Evolutionary conservation across 1,140 invertebrate species (phyloP).

Genomic region (Halesus radiatus): DNA sequence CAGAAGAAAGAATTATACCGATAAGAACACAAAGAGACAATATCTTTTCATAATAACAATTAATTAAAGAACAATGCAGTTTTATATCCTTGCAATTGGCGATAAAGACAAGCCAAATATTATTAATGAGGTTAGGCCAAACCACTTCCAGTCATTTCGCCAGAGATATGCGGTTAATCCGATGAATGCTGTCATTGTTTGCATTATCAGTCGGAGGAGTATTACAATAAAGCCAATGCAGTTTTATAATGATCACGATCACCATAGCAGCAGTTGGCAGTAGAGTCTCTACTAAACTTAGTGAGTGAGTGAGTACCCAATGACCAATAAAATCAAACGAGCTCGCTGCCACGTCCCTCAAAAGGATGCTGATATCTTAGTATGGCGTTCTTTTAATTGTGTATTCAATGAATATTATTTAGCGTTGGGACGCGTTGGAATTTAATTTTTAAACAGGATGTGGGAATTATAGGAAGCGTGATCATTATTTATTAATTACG

Average conservation of each 20-base stretch:
- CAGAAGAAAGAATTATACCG: no score
- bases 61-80: no score
- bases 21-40: no score
- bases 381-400: constrained; percentile 27
- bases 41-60: no score
- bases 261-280: background rate
- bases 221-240: background rate
- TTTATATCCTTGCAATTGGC: no score
- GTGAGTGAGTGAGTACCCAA: background rate
- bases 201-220: background rate
- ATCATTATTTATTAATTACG: constrained; percentile 20
- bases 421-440: constrained; percentile 14
- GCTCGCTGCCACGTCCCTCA: background rate
- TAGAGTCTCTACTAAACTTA: no score
- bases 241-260: background rate
- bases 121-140: no score
- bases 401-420: constrained; percentile 23
- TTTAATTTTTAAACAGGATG: constrained; percentile 33
- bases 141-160: no score
- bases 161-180: background rate
- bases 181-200: background rate
- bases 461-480: background rate
- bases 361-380: constrained; percentile 23
- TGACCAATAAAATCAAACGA: background rate
- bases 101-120: no score